These are phyloP conservation scores for Meiosimyza platycephala DNA, from an alignment of 2,888 invertebrate species.

Conservation along the genomic window DNA sequence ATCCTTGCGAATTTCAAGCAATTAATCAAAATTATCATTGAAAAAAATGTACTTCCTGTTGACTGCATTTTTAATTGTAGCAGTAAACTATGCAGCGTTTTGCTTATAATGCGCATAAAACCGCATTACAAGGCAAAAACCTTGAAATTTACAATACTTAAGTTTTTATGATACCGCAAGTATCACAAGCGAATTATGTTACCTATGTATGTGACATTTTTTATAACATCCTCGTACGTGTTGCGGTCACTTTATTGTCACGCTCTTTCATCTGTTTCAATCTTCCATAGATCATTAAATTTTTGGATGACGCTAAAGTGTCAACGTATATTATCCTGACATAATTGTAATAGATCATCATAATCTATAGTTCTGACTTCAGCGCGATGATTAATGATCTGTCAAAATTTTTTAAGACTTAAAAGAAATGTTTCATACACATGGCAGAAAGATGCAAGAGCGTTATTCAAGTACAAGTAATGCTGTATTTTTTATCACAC, in stretches of 20 bases:
- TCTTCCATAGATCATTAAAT: not conserved
- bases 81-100: not conserved
- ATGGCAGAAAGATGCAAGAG: too few species aligned
- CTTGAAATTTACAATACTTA: not conserved
- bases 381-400: not conserved
- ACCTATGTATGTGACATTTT: too few species aligned
- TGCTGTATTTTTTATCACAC: too few species aligned
- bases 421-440: not conserved
- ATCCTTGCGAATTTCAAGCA: not conserved
- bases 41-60: conserved; percentile 18
- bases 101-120: conserved; percentile 1
- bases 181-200: too few species aligned
- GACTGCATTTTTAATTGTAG: conserved; percentile 7
- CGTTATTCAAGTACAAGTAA: too few species aligned
- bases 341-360: conserved; percentile 10
- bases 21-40: conserved; percentile 13
- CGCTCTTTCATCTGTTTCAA: not conserved
- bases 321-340: not conserved
- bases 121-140: conserved; percentile 18
- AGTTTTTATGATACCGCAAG: too few species aligned
- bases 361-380: not conserved
- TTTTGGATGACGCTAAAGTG: not conserved
- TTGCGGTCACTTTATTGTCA: not conserved
- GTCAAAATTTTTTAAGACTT: not conserved
- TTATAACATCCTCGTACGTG: not conserved